Base-by-base conservation (phyloP, 2,888 invertebrate species). In the Cactoblastis cactorum region DNA sequence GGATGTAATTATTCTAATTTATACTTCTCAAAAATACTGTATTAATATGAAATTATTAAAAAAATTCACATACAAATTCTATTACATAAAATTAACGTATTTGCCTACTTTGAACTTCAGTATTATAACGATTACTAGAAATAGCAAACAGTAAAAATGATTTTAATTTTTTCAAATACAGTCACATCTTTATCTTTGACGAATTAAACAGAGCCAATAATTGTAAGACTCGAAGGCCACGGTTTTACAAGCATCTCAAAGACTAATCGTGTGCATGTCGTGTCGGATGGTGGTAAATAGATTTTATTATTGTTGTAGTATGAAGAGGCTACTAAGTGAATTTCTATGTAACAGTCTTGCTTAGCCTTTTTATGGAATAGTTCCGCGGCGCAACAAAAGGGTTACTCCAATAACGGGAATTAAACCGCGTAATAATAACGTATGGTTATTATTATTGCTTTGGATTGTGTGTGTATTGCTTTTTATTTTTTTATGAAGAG, bases 301-400 rank as follows among this genome's bases (percentile, higher is more conserved):
- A 28, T 43, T 9, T n/a, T 8, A 15, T 28, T 17, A 43, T 43
- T 32, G 11, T 32, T 43, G 17, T 11, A 17, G 28, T n/a, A 17
- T 3, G 15, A 32, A 1, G 14, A 28, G 28, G 43, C 28, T 28
- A 32, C 28, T 43, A 43, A 43, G 43, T 43, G 43, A 43, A 17
- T 43, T 43, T 32, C 43, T 28, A 43, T 43, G 43, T 43, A 41
- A 24, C 41, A 9, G 43, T 11, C 11, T 37, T 15, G 28, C 28
- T 32, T 11, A 32, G 43, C 43, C 43, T 32, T 43, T 43, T 43
- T 28, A 43, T 28, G 43, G 43, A 28, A 28, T 14, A 15, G 15
- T 11, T 9, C 17, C 17, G 34, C 12, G 9, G 12, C 39, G 22
- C 5, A 12, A 43, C 43, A 43, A 24, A 41, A 43, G 43, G 43